A percentile compares a stretch with the other conserved stretches of the same genome.
Evolutionary conservation across 2,888 invertebrate species (phyloP).

Genomic region (Drosophila niveifrons): DNA sequence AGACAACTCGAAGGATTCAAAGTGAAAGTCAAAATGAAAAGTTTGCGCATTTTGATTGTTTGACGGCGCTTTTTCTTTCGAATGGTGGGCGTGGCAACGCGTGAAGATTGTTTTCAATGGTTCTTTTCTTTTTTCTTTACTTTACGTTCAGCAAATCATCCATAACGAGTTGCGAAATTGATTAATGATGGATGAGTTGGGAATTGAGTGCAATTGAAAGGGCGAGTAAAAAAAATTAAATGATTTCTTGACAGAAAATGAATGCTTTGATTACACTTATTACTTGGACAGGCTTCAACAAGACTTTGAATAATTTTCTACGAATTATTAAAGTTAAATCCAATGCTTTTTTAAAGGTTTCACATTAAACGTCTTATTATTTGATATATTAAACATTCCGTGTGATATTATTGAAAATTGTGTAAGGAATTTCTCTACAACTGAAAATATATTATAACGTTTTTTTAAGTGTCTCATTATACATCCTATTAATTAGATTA

Average conservation of each 20-base stretch:
- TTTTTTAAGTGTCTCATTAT: no score
- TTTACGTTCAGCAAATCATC: constrained; percentile 52
- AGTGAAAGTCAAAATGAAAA: constrained; percentile 53
- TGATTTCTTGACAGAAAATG: constrained; percentile 13
- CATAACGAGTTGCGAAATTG: constrained; percentile 60
- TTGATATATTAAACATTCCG: no score
- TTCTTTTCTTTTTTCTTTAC: constrained; percentile 7
- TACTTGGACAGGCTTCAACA: not conserved
- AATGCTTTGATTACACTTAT: not conserved
- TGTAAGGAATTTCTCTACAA: no score
- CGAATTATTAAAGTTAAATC: not conserved
- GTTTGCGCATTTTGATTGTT: constrained; percentile 51
- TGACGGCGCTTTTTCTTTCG: constrained; percentile 32
- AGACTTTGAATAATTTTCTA: not conserved
- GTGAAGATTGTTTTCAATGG: constrained; percentile 47
- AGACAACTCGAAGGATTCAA: constrained; percentile 32
- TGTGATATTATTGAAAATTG: no score
- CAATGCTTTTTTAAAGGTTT: no score
- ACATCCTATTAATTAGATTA: no score
- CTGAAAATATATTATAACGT: no score
- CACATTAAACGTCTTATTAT: no score
- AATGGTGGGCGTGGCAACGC: constrained; percentile 34
- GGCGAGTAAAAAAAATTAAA: not conserved
- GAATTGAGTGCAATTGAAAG: constrained; percentile 31
- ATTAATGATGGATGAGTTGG: constrained; percentile 53